Base-by-base conservation (phyloP, 2,797 vertebrate species). In the Sternarchorhynchus goeldii region DNA sequence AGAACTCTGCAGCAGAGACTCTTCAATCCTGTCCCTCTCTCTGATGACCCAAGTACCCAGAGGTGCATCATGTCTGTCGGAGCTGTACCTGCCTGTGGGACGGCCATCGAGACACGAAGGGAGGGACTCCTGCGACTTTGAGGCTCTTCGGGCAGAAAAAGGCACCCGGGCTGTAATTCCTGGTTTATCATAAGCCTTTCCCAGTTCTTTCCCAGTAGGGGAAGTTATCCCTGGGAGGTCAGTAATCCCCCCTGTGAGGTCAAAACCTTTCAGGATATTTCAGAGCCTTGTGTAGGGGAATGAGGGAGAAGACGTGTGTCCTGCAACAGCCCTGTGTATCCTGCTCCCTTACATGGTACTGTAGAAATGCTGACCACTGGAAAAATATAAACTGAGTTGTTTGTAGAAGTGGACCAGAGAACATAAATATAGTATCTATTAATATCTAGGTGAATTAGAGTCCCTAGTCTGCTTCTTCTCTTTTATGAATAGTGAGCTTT, bases 101-200 rank as follows among this genome's bases (percentile, higher is more conserved):
- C 88, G 89, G 88, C 89, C 91, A 88, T 91, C 90, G 89, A 90
- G 88, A 25, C 25, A 25, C 25, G 25, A 91, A 85, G 83, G 72
- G 69, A 85, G 68, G 81, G 89, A 87, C 89, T 88, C 87, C 88
- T 89, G 86, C 84, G 87, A 89, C 25, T 25, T 90, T 89, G 90
- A 91, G 86, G 87, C 87, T 86, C 86, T 89, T 90, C 88, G 89
- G 25, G 25, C 25, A 25, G 25, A 25, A 25, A 60, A 64, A 87
- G 88, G 85, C 84, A 82, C 85, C 64, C 21, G 34, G 62, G 56
- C 31, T 55, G 56, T 34, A 80, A 36, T 68, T 80, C 74, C 45
- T 69, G 60, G 25, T 25, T 25, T 25, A 25, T 25, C 25, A 25
- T 25, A 25, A 25, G 25, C 25, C 25, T 25, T 25, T 25, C 25